These are phyloP conservation scores for Lordiphosa collinella DNA, from an alignment of 1,140 invertebrate genomes.

Conservation along the genomic window DNA sequence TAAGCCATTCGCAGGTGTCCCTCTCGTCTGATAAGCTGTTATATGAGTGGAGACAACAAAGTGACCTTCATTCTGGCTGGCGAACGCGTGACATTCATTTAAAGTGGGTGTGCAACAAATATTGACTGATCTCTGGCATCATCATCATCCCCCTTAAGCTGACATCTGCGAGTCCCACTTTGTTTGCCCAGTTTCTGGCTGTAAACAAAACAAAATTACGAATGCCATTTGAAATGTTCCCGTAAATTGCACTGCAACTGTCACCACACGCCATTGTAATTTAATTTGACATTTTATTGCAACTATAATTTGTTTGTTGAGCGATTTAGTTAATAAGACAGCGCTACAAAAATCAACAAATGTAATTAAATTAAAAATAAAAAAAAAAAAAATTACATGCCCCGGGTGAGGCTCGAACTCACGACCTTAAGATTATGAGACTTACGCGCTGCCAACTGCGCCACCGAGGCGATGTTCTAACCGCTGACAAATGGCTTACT, in stretches of 20 bases:
- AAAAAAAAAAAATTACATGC: conserved; percentile 83
- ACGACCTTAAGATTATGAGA: conserved; percentile 98
- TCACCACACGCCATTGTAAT: conserved; percentile 43
- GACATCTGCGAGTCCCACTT: no score
- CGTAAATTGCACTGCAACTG: not conserved
- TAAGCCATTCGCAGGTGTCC: not conserved
- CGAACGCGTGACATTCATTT: no score
- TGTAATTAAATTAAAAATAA: not conserved
- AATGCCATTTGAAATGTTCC: no score
- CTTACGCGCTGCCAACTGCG: conserved; percentile 96
- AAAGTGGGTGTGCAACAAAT: no score
- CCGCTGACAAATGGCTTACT: conserved; percentile 7
- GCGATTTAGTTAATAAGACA: conserved; percentile 1
- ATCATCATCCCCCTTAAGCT: no score
- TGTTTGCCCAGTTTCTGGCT: no score
- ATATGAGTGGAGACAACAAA: no score
- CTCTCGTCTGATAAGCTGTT: not conserved
- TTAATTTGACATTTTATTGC: conserved; percentile 39
- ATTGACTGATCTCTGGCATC: no score
- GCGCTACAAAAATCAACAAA: not conserved
- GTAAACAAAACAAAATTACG: no score
- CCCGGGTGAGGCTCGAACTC: conserved; percentile 96
- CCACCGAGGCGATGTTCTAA: conserved; percentile 86
- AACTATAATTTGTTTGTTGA: not conserved
- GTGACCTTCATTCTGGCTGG: no score